Evolutionary conservation across 1,140 invertebrate genomes (phyloP), one percentile per base, ranked within the genome.

Genomic region (Belonocnema kinseyi): DNA sequence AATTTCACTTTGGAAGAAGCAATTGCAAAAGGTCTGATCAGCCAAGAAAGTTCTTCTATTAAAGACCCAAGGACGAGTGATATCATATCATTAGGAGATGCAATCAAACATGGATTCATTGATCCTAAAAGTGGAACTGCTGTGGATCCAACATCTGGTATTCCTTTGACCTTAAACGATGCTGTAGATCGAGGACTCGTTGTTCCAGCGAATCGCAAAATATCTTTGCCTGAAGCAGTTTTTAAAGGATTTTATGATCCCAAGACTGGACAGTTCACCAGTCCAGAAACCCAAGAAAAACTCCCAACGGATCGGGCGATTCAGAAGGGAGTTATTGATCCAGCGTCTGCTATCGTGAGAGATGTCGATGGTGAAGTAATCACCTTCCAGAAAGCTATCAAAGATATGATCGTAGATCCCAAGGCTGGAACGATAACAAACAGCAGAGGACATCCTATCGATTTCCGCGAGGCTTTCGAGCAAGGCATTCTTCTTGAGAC

Each of bases 401-500:
- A 95, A 82, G 94, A 94, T 78, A 94, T 94, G 58, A 93, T 97
- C 52, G 93, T 98, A 51, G 95, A 98, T 89, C 93, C 94, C 8
- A 94, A 94, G 80, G 93, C 94, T 58, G 97, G 97, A 40, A 93
- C 94, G 8, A 94, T 95, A 21, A 88, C 92, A 50, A 91, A 94
- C 80, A 92, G 93, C 3, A 92, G 93, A 76, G 92, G 93, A 50
- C 92, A 94, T 84, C 92, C 93, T n/a, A 91, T 97, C 58, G 95
- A 97, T 90, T 96, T 98, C 82, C 94, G 95, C 58, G 96, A 97
- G 92, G 97, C 97, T 5, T 95, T 97, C 84, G 96, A 97, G 88
- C 92, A 94, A 82, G 97, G 97, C n/a, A 90, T 96, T 33, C 90
- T 98, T 2, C 93, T 96, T 58, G 95, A 98, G 92, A 94, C 96